phyloP scores from a whole-genome alignment of 2,113 vertebrate species.

The Tragelaphus strepsiceros region DNA sequence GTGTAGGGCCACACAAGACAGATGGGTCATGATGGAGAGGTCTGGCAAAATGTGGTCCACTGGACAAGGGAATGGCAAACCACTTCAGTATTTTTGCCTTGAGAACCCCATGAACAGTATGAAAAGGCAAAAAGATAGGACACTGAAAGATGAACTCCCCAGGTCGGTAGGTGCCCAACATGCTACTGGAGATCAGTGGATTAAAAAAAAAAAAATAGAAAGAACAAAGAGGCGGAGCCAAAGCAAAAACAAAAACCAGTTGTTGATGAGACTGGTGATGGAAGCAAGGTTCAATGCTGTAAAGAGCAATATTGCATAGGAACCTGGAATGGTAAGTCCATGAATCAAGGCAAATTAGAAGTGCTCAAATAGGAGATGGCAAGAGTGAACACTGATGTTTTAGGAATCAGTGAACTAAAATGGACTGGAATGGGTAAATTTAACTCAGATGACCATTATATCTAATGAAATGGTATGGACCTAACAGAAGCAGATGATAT shows the following conservation, averaged over 20 bases:
- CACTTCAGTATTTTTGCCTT: not conserved
- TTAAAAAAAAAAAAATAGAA: not conserved
- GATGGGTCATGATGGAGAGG: not conserved
- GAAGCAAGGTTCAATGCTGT: not conserved
- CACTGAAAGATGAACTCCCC: not conserved
- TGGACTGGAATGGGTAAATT: not conserved
- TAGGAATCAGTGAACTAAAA: not conserved
- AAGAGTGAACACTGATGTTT: not conserved
- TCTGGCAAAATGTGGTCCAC: not conserved
- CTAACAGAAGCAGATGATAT: too few species aligned
- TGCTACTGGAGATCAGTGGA: not conserved
- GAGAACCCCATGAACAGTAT: not conserved
- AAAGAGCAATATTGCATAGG: not conserved
- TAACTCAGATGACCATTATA: not conserved
- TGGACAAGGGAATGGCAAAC: not conserved
- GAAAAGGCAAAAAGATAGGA: not conserved
- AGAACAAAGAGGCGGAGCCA: rapidly evolving
- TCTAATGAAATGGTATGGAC: not conserved
- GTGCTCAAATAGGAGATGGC: not conserved
- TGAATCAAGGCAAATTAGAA: not conserved
- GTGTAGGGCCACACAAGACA: not conserved
- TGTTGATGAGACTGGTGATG: not conserved
- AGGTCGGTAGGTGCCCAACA: not conserved
- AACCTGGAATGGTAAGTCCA: not conserved
- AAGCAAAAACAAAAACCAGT: not conserved